Conservation (phyloP, 1,140 invertebrate genomes). For the Venustaconcha ellipsiformis region DNA sequence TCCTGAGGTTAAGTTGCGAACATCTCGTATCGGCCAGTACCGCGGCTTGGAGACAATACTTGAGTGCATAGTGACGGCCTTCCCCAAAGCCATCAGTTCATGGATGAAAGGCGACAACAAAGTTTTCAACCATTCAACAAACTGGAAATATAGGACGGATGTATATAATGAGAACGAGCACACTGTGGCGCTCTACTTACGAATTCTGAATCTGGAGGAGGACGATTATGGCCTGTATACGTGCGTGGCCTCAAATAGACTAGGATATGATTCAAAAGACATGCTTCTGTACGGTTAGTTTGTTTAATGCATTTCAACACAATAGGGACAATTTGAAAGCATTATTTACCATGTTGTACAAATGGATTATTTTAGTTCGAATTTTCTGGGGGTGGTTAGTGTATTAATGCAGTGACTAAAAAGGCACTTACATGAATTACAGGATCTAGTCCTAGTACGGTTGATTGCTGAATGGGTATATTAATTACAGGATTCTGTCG, state of each 20-base stretch:
- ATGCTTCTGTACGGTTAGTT: conserved; percentile 86
- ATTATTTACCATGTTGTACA: too few species aligned
- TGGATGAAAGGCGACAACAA: conserved; percentile 84
- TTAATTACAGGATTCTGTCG: too few species aligned
- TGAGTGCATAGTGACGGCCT: conserved; percentile 90
- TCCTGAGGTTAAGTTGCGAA: conserved; percentile 60
- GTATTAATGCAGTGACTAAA: too few species aligned
- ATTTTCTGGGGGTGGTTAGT: too few species aligned
- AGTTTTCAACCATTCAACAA: not conserved
- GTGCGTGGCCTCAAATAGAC: conserved; percentile 89
- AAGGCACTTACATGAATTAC: too few species aligned
- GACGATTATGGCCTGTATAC: conserved; percentile 90
- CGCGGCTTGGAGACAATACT: conserved; percentile 72
- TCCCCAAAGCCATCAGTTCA: conserved; percentile 85
- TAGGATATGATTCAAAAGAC: conserved; percentile 87
- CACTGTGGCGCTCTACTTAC: conserved; percentile 86
- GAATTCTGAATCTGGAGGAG: conserved; percentile 82
- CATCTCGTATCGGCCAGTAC: conserved; percentile 49
- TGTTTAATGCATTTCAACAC: too few species aligned
- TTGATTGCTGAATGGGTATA: too few species aligned
- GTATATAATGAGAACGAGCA: conserved; percentile 81
- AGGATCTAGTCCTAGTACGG: too few species aligned
- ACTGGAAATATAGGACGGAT: conserved; percentile 79
- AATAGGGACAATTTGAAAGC: too few species aligned
- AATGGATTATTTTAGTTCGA: too few species aligned